Evolutionary conservation across 2,888 invertebrate species (phyloP), one percentile per base, ranked within the genome.

Genomic region (Ormyrus pomaceus): DNA sequence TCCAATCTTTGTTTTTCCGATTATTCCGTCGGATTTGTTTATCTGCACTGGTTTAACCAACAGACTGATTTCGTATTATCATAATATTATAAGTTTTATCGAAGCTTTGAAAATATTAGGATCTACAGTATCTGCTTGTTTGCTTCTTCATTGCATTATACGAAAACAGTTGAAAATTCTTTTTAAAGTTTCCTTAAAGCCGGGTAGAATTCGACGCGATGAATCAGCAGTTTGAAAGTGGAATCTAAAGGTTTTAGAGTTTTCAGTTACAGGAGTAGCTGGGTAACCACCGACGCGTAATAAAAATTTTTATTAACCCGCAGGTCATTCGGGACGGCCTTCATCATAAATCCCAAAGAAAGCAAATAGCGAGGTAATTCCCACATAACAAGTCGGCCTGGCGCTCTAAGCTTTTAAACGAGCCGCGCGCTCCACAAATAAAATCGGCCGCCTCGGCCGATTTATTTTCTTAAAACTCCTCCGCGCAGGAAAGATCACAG

Each of bases 271-370:
- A 74, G 46, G 19, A 64, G 56, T 72, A 51, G 46, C 5, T 2
- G 51, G 56, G 6, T 51, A 62, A 48, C 45, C 75, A 50, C 51
- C 61, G 48, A 62, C 61, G 77, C 11, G 62, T 68, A 69, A 62
- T 79, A 79, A 79, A 79, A 77, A 55, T 79, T 79, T 79, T 75
- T 79, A 79, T 79, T 70, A 70, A 71, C 75, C 79, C 70, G 59
- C 70, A 75, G 75, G 34, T 58, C 74, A 69, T 73, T 74, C 70
- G 58, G 72, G 34, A 34, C 34, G 34, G 70, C 75, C 70, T 75
- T 79, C 79, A 64, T 75, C 79, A 65, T 79, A 79, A 79, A 79
- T 66, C 34, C 74, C 65, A 79, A 79, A 79, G 74, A 79, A 79
- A 79, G 79, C 79, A 80, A 75, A 71, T 48, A 62, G 19, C 50